Evolutionary conservation across 2,888 invertebrate species (phyloP), one percentile per base, ranked within the genome.

Genomic region (Drosophila infuscata): DNA sequence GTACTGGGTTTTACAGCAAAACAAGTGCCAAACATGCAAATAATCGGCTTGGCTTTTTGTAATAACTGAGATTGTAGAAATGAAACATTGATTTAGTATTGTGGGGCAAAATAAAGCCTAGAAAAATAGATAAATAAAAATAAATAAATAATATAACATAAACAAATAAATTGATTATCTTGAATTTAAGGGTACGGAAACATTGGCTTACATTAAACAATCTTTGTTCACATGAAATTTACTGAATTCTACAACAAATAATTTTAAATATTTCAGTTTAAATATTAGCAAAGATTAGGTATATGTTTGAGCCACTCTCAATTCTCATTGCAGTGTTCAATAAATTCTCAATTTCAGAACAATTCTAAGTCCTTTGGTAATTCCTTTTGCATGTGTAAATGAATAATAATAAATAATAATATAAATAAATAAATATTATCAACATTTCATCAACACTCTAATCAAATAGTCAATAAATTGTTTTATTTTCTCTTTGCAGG

Each of bases 401-500:
- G 25, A 25, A 25, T 25, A 25, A 25, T 25, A 25, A 25, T 25
- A 17, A 46, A 46, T 4, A 15, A 8, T 8, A 25, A 3, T 2
- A 46, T 20, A 46, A 3, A 12, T 46, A 15, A 25, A 25, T 25
- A 25, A 25, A 25, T 25, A 25, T 25, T 25, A 25, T 25, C 25
- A 25, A 2, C 25, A 25, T 25, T 25, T 25, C 25, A 25, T 25
- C 46, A 46, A 25, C 15, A 46, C 8, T 8, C 46, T 15, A 25
- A 46, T 46, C 4, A 25, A 46, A 25, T 46, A 7, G 8, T 25
- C n/a, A 46, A 36, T 52, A 62, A 69, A 36, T 46, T 3, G n/a
- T 53, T 57, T 53, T 46, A 0, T 38, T 54, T 71, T 36, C 30
- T 29, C 38, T 63, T 52, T 91, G 72, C 81, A 86, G 90, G 54